Evolutionary conservation across 2,797 vertebrate species (phyloP).

Genomic region (Siniperca undulata): DNA sequence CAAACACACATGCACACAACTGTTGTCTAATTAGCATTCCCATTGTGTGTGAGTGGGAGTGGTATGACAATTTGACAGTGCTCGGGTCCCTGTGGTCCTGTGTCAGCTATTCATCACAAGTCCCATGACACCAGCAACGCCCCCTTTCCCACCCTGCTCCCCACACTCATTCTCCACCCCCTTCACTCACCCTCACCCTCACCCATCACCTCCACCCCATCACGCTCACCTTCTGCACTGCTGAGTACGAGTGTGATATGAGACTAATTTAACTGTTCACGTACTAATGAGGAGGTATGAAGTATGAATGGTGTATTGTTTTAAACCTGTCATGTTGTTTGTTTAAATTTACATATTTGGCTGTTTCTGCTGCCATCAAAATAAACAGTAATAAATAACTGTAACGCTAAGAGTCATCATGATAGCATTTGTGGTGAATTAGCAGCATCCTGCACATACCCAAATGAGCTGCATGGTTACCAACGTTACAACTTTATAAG

Average conservation of each 20-base stretch:
- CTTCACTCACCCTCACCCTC: constrained; percentile 5
- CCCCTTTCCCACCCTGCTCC: constrained; percentile 40
- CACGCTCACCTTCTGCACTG: constrained; percentile 20
- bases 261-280: constrained; percentile 9
- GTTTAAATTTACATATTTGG: background rate
- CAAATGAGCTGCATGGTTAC: background rate
- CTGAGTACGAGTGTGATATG: background rate
- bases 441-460: background rate
- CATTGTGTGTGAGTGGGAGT: constrained; percentile 59
- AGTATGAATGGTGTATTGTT: background rate
- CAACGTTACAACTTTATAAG: background rate
- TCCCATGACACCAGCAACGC: constrained; percentile 50
- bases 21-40: constrained; percentile 66
- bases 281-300: background rate
- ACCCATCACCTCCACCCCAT: constrained; percentile 15
- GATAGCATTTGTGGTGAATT: background rate
- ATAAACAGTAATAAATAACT: constrained; percentile 9
- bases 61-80: constrained; percentile 78
- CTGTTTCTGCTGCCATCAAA: background rate
- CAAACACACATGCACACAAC: constrained; percentile 17
- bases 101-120: constrained; percentile 74
- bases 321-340: background rate
- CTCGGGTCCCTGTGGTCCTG: constrained; percentile 61
- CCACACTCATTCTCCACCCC: constrained; percentile 13
- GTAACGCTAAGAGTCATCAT: background rate